Percentiles rank a stretch among this genome's conserved stretches.
These are phyloP conservation scores for Setipinna tenuifilis DNA, from an alignment of 2,797 vertebrate species.

Conservation along the genomic window DNA sequence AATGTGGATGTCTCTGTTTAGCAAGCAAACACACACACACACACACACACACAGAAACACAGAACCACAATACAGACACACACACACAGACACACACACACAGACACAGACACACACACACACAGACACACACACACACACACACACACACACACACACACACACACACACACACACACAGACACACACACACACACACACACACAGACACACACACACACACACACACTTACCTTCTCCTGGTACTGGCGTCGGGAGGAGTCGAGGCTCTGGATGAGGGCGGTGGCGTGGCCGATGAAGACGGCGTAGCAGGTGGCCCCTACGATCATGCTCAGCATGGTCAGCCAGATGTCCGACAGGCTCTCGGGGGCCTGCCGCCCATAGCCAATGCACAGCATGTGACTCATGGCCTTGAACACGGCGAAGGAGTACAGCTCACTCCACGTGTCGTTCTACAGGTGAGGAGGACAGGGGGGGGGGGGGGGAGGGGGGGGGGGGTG, in stretches of 20 bases:
- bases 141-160: constrained; percentile 37
- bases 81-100: background rate
- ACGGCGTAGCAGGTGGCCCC: constrained; percentile 96
- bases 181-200: background rate
- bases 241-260: constrained; percentile 96
- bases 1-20: too few relatives aligned
- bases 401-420: constrained; percentile 97
- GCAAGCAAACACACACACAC: constrained; percentile 23
- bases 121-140: background rate
- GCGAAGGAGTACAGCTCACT: constrained; percentile 95
- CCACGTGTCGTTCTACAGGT: constrained; percentile 90
- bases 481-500: background rate
- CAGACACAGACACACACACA: background rate
- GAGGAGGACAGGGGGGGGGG: constrained; percentile 36
- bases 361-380: constrained; percentile 93
- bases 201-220: background rate
- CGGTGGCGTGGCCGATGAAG: constrained; percentile 95
- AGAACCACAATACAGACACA: background rate
- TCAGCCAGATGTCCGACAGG: constrained; percentile 95
- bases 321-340: constrained; percentile 98
- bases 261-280: constrained; percentile 94
- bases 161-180: background rate
- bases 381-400: constrained; percentile 97
- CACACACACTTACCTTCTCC: constrained; percentile 84
- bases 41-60: background rate